Conservation (phyloP, 2,113 vertebrate genomes). For the Colius striatus region DNA sequence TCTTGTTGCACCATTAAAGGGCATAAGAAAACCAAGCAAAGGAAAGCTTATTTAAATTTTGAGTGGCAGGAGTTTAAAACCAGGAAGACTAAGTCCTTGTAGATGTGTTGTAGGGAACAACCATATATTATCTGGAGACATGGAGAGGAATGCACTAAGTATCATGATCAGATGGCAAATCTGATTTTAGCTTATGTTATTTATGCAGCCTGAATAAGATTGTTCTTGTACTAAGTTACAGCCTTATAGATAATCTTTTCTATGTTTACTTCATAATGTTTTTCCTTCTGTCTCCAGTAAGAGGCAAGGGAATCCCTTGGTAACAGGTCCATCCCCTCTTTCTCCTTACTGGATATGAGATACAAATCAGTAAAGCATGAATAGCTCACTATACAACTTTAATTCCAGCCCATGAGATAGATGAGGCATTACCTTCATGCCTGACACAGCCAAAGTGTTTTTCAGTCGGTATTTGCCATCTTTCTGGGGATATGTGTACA, state of each 20-base stretch:
- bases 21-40: neutral
- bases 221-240: neutral
- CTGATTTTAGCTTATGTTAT: conserved; percentile 18
- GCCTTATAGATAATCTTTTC: neutral
- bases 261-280: neutral
- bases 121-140: neutral
- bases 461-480: conserved; percentile 95
- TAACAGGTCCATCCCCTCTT: neutral
- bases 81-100: neutral
- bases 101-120: neutral
- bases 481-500: conserved; percentile 96
- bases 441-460: conserved; percentile 85
- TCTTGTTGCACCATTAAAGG: neutral
- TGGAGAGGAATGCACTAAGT: neutral
- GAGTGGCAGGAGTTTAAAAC: neutral
- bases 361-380: neutral
- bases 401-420: neutral
- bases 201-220: neutral
- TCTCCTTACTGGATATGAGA: neutral
- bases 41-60: neutral
- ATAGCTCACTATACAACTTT: neutral
- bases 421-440: conserved; percentile 85
- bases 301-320: neutral
- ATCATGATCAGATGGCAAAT: neutral
- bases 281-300: neutral